A percentile compares a stretch with the other conserved stretches of the same genome.
These are phyloP conservation scores for Linepithema humile DNA, from an alignment of 1,140 invertebrate species.

Conservation along the genomic window DNA sequence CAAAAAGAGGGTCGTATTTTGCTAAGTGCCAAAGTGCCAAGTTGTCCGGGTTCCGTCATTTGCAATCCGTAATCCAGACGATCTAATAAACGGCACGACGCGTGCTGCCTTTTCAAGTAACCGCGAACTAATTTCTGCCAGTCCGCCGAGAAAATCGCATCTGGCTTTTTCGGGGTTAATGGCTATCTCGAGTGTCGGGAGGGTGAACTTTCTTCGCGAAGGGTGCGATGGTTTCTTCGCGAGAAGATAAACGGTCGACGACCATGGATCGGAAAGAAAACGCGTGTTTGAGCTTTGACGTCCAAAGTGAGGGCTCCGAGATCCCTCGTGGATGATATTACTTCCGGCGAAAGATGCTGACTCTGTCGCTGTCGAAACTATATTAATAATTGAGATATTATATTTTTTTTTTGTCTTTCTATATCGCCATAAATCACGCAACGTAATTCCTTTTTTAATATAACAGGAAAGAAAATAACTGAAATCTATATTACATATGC, in stretches of 20 bases:
- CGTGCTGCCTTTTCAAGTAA: slow-evolving; percentile 39
- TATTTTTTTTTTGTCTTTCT: slow-evolving; percentile 2
- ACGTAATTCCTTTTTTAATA: not conserved
- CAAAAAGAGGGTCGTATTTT: not conserved
- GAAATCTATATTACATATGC: no score
- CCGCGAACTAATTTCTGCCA: slow-evolving; percentile 54
- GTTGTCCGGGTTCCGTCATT: slow-evolving; percentile 20
- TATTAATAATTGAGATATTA: not conserved
- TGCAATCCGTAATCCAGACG: slow-evolving; percentile 23
- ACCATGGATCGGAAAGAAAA: slow-evolving; percentile 48
- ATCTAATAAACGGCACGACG: slow-evolving; percentile 46
- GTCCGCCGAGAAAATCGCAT: slow-evolving; percentile 48
- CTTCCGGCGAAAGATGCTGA: not conserved
- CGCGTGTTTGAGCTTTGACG: slow-evolving; percentile 37
- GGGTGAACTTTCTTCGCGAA: slow-evolving; percentile 44
- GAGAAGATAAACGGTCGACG: slow-evolving; percentile 45
- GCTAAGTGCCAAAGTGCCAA: slow-evolving; percentile 28
- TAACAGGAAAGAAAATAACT: not conserved
- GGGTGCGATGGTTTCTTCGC: slow-evolving; percentile 47
- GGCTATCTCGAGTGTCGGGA: slow-evolving; percentile 45
- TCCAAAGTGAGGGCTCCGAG: not conserved
- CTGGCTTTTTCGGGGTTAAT: slow-evolving; percentile 56
- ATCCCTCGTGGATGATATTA: slow-evolving; percentile 26
- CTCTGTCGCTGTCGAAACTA: not conserved
- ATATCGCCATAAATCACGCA: no score